Evolutionary conservation across 2,888 invertebrate species (phyloP).

Genomic region (Lasioglossum morio): DNA sequence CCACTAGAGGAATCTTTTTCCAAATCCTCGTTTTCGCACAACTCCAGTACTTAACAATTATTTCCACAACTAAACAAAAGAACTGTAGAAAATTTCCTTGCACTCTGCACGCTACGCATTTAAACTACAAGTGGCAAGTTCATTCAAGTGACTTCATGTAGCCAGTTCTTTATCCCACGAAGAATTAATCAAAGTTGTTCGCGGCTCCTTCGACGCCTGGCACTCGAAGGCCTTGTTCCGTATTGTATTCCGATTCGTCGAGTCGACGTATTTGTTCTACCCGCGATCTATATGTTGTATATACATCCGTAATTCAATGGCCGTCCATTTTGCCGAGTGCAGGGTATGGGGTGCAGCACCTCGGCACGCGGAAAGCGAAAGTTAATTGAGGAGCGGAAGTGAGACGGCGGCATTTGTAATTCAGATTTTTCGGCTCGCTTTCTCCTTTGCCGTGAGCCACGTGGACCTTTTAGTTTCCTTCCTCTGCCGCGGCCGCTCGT

Average conservation of each 20-base stretch:
- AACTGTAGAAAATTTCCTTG: neutral
- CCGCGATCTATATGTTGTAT: conserved; percentile 6
- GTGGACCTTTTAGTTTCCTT: neutral
- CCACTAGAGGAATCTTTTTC: neutral
- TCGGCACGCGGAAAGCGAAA: conserved; percentile 50
- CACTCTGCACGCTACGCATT: neutral
- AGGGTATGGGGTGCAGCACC: neutral
- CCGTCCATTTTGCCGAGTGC: conserved; percentile 14
- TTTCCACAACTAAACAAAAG: neutral
- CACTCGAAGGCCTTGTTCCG: neutral
- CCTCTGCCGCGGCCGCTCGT: neutral
- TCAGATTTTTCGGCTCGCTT: conserved; percentile 60
- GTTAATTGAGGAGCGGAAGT: conserved; percentile 55
- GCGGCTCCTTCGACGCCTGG: neutral
- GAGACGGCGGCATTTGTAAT: conserved; percentile 58
- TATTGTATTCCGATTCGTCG: neutral
- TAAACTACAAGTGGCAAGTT: neutral
- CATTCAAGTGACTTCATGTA: neutral
- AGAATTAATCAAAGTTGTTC: conserved; percentile 2
- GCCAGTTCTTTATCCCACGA: neutral
- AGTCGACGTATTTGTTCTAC: neutral
- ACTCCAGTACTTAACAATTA: neutral
- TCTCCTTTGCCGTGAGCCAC: conserved; percentile 27
- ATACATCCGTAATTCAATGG: conserved; percentile 9
- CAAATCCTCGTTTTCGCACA: neutral